Percentiles rank a stretch among this genome's conserved stretches.
Conservation (phyloP, 2,888 invertebrate genomes). For the Trissoscelio sp. region DNA sequence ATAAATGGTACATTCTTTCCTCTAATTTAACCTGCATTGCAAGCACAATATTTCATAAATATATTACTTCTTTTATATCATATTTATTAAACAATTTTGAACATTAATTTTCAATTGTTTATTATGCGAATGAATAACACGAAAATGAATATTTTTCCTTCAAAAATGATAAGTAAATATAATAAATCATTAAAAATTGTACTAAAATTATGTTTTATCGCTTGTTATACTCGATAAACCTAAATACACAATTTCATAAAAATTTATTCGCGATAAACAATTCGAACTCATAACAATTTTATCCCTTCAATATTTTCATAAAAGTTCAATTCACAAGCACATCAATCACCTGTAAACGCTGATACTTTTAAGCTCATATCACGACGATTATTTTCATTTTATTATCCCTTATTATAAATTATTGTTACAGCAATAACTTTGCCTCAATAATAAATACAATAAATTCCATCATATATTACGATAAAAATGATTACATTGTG, state of each 20-base stretch:
- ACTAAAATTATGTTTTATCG: too few species aligned
- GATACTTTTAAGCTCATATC: neutral
- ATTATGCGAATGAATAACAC: too few species aligned
- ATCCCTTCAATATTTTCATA: neutral
- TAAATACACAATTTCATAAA: neutral
- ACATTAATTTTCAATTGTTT: too few species aligned
- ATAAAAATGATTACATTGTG: conserved; percentile 38
- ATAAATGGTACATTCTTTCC: conserved; percentile 2
- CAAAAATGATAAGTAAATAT: too few species aligned
- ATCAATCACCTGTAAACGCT: neutral
- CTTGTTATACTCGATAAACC: too few species aligned
- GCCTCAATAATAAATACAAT: conserved; percentile 27
- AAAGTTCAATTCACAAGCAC: neutral
- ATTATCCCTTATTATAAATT: conserved; percentile 25
- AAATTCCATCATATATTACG: conserved; percentile 12
- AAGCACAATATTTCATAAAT: neutral
- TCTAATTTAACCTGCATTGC: neutral
- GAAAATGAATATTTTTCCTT: too few species aligned
- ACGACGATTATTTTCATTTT: conserved; percentile 9
- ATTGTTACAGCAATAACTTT: conserved; percentile 15
- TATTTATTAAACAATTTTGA: too few species aligned
- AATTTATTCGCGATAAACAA: neutral
- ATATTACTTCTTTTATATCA: too few species aligned
- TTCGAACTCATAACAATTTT: neutral
- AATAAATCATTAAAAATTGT: too few species aligned